A percentile compares a stretch with the other conserved stretches of the same genome.
phyloP scores from a whole-genome alignment of 2,113 vertebrate species.

The Brachionichthys hirsutus region DNA sequence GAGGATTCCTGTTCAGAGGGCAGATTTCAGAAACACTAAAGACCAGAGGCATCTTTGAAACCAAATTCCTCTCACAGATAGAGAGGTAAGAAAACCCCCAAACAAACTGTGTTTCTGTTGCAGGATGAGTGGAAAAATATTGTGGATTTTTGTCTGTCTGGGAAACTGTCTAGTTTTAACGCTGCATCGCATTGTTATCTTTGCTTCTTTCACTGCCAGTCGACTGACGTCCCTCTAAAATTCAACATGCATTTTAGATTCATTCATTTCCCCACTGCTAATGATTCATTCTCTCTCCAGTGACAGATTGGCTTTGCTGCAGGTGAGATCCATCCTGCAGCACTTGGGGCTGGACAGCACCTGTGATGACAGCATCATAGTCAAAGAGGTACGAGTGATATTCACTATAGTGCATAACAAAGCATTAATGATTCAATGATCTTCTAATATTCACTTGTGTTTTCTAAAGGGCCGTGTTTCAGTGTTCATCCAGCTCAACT shows the following conservation, averaged over 20 bases:
- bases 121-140: not conserved
- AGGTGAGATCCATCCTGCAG: slow-evolving; percentile 94
- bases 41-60: slow-evolving; percentile 96
- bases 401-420: not conserved
- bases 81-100: slow-evolving; percentile 88
- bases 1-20: slow-evolving; percentile 94
- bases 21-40: slow-evolving; percentile 97
- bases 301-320: slow-evolving; percentile 93
- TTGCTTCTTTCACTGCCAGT: not conserved
- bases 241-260: not conserved
- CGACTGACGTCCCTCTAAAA: not conserved
- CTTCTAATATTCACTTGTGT: too few relatives aligned
- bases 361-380: slow-evolving; percentile 97
- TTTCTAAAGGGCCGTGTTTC: too few relatives aligned
- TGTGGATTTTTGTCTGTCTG: not conserved
- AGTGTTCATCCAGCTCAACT: too few relatives aligned
- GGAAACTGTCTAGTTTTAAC: too few relatives aligned
- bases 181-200: not conserved
- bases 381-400: slow-evolving; percentile 82
- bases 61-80: slow-evolving; percentile 98
- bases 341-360: slow-evolving; percentile 94
- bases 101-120: not conserved
- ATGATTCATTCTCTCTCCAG: slow-evolving; percentile 65
- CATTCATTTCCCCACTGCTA: not conserved
- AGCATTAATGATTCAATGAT: not conserved